phyloP scores from a whole-genome alignment of 2,113 vertebrate species.

The Xiphorhynchus elegans region DNA sequence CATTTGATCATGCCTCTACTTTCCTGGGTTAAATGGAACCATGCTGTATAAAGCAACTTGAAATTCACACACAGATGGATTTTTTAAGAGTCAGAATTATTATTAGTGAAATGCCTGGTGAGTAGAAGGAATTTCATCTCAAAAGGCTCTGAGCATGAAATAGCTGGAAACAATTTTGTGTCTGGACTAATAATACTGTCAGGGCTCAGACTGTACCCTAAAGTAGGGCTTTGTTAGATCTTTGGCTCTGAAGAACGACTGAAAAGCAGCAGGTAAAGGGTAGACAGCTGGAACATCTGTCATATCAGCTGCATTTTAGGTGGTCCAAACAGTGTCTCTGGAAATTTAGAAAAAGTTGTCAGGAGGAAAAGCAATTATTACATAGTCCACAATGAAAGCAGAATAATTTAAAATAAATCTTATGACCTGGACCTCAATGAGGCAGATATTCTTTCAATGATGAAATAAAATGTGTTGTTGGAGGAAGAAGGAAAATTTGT shows the following conservation, averaged over 20 bases:
- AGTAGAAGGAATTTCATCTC: neutral
- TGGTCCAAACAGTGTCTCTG: neutral
- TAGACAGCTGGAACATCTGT: neutral
- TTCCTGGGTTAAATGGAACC: neutral
- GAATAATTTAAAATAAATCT: neutral
- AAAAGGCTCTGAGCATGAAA: neutral
- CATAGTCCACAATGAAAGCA: neutral
- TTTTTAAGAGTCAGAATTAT: neutral
- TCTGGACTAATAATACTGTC: neutral
- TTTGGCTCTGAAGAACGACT: neutral
- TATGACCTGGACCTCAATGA: neutral
- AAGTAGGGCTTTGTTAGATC: neutral
- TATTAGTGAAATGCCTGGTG: neutral
- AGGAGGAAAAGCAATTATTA: neutral
- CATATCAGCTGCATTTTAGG: neutral
- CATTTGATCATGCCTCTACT: neutral
- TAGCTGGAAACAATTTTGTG: neutral
- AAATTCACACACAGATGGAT: neutral
- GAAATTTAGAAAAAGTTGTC: neutral
- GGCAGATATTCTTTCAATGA: neutral
- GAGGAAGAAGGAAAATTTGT: neutral
- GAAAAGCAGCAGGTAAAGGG: neutral
- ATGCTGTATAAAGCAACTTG: neutral
- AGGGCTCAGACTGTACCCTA: neutral
- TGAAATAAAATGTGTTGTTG: neutral